Conservation (phyloP, 2,113 vertebrate genomes). For the Calyptomena viridis region DNA sequence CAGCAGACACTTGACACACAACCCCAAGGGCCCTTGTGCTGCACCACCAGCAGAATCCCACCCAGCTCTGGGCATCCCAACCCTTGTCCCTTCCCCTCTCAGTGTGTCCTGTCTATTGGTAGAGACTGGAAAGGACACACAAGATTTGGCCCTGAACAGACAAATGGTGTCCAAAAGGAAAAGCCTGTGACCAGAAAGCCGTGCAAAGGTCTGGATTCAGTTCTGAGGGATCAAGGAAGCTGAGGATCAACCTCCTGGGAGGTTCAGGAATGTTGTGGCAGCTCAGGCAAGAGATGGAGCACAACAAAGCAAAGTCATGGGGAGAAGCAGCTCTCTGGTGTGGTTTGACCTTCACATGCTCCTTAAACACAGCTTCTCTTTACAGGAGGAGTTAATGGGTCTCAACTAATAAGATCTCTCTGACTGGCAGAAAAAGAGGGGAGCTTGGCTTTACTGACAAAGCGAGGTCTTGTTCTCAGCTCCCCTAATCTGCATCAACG, state of each 20-base stretch:
- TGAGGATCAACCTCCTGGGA: neutral
- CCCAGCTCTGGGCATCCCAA: neutral
- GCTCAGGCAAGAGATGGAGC: neutral
- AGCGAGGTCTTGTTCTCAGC: neutral
- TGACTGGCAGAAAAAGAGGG: neutral
- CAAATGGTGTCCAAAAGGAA: neutral
- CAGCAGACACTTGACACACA: too few relatives aligned
- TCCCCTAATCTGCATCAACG: neutral
- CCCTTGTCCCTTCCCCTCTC: neutral
- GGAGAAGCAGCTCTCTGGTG: neutral
- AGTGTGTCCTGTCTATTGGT: neutral
- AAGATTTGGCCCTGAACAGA: neutral
- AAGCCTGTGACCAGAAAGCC: neutral
- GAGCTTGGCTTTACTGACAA: neutral
- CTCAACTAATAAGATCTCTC: neutral
- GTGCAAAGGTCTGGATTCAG: neutral
- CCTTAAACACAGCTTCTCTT: neutral
- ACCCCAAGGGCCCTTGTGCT: neutral
- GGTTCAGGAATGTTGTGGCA: neutral
- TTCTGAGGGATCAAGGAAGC: neutral
- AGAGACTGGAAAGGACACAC: neutral
- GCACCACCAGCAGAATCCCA: neutral
- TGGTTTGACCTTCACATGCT: neutral
- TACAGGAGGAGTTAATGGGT: neutral
- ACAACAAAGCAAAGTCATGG: neutral